Evolutionary conservation across 2,888 invertebrate genomes (phyloP), one percentile per base, ranked within the genome.

Genomic region (Campopleginae sp.): DNA sequence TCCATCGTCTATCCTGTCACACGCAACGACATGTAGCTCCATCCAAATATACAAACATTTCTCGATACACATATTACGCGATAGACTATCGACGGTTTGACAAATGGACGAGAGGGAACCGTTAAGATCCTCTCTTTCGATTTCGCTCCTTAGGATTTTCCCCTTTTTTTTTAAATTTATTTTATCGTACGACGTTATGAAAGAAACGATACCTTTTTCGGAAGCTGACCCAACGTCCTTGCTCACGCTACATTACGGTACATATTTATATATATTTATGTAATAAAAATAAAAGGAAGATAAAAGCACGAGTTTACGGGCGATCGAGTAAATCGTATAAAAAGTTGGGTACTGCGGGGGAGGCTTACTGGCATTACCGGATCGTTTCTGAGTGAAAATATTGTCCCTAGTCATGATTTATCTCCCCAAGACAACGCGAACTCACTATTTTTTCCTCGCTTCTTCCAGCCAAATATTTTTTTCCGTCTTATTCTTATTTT

Each of bases 341-440:
- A 68, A 75, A 44, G 31, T 27, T 42, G 10, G 27, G 23, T 23
- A 23, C 19, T 19, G 44, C 38, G 66, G 17, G 44, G 27, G n/a
- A 61, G 74, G 44, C 17, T 33, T 46, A 17, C 44, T 17, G 44
- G 33, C 14, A 44, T 44, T 63, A 31, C 38, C 46, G 46, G 44
- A 61, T 61, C 74, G 42, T 58, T 42, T 58, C 23, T 42, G 10
- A 61, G 54, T 63, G 38, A 82, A 84, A 80, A 87, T 86, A 86
- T 84, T 84, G 75, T 85, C 80, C 75, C 77, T 80, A 44, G 80
- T 71, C 74, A 44, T 42, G 74, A 74, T 74, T 74, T 42, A 54
- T 74, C 58, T 58, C 42, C 14, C 42, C 58, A 8, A 17, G 58
- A 23, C 58, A 19, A n/a, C 33, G n/a, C 23, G 17, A 4, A 10